Evolutionary conservation across 2,888 invertebrate species (phyloP).

Genomic region (Mythimna albipuncta): DNA sequence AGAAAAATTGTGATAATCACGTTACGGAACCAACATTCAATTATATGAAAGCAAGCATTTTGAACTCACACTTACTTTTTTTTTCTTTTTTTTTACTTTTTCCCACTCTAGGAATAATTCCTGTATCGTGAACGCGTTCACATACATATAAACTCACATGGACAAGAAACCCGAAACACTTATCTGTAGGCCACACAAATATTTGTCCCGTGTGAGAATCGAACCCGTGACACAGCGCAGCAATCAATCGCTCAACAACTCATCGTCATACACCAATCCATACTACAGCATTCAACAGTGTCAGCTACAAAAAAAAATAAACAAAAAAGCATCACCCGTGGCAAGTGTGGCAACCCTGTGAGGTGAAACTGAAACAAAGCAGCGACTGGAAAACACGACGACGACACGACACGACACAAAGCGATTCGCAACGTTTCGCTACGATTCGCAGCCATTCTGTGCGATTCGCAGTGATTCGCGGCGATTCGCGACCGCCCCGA

Average conservation of each 20-base stretch:
- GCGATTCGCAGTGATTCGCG: conserved; percentile 6
- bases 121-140: too few species aligned
- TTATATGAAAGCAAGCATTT: background rate
- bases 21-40: background rate
- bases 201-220: too few species aligned
- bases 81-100: too few species aligned
- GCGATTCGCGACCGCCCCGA: conserved; percentile 21
- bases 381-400: conserved; percentile 43
- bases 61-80: background rate
- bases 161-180: too few species aligned
- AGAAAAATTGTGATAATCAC: too few species aligned
- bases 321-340: background rate
- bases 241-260: too few species aligned
- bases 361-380: conserved; percentile 56
- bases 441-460: conserved; percentile 11
- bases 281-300: conserved; percentile 7
- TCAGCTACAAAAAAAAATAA: background rate
- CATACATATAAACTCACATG: too few species aligned
- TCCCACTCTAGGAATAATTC: too few species aligned
- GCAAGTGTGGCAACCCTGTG: conserved; percentile 43
- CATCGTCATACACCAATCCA: too few species aligned
- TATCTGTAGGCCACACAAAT: too few species aligned
- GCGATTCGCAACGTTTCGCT: conserved; percentile 22
- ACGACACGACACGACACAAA: conserved; percentile 46
- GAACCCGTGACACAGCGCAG: too few species aligned